These are phyloP conservation scores for Spinibarbus caldwelli DNA, from an alignment of 2,797 vertebrate species.

Conservation along the genomic window DNA sequence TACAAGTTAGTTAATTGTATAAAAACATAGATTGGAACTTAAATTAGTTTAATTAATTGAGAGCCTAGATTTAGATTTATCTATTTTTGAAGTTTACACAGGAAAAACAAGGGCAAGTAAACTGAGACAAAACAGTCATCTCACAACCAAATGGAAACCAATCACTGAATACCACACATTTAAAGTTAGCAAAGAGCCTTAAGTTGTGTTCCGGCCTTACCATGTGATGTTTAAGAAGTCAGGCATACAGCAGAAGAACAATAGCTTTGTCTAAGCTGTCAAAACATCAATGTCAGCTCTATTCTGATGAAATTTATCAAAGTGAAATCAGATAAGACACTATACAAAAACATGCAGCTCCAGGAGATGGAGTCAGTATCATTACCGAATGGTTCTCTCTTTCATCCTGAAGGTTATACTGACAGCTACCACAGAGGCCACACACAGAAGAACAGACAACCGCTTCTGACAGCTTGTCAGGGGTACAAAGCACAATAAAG, in stretches of 20 bases:
- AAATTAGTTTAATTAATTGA: neutral
- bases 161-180: neutral
- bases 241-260: neutral
- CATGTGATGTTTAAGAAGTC: neutral
- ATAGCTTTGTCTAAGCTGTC: neutral
- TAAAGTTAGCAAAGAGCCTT: neutral
- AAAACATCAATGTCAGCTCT: conserved; percentile 15
- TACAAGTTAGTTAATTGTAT: neutral
- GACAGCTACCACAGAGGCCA: conserved; percentile 26
- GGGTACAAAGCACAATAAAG: conserved; percentile 25
- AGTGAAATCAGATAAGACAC: conserved; percentile 28
- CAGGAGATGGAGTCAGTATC: conserved; percentile 21
- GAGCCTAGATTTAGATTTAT: neutral
- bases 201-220: neutral
- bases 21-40: neutral
- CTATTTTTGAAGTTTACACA: neutral
- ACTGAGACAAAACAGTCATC: neutral
- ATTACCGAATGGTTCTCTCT: conserved; percentile 7
- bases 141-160: neutral
- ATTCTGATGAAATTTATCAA: conserved; percentile 16
- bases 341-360: neutral
- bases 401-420: conserved; percentile 43
- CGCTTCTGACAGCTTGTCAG: conserved; percentile 64
- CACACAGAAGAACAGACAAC: conserved; percentile 52
- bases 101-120: neutral